Conservation (phyloP, 2,113 vertebrate species). For the Ciconia stormi region DNA sequence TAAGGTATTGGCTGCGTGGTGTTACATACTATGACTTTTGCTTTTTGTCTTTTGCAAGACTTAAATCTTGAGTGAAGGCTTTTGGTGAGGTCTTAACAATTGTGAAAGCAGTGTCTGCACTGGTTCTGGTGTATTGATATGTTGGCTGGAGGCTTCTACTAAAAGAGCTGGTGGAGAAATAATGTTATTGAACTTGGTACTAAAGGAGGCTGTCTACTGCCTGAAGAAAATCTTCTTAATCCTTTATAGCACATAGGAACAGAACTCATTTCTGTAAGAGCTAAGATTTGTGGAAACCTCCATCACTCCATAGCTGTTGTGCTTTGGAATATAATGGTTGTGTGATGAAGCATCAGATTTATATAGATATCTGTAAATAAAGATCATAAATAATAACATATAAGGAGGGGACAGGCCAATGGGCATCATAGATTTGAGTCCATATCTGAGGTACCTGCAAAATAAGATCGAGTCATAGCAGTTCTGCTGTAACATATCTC, state of each 20-base stretch:
- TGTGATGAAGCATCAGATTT: not conserved
- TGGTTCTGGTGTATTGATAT: not conserved
- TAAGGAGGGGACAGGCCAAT: not conserved
- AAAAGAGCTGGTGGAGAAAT: not conserved
- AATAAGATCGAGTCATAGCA: not conserved
- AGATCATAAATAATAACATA: not conserved
- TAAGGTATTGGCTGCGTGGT: not conserved
- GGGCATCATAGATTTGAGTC: not conserved
- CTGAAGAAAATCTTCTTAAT: not conserved
- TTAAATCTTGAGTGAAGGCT: not conserved
- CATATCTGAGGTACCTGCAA: not conserved
- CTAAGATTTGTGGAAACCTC: not conserved
- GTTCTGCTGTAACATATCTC: not conserved
- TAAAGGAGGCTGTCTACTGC: not conserved
- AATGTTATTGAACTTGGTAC: not conserved
- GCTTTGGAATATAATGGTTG: not conserved
- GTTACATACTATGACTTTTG: not conserved
- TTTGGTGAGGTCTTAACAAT: not conserved
- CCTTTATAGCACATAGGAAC: not conserved
- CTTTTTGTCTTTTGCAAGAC: not conserved
- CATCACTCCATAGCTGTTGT: not conserved
- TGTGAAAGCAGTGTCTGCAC: not conserved
- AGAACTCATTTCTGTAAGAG: not conserved
- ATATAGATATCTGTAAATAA: not conserved
- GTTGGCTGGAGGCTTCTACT: not conserved